Percentiles rank a stretch among this genome's conserved stretches.
These are phyloP conservation scores for Euleptes europaea DNA, from an alignment of 2,113 vertebrate species.

Conservation along the genomic window DNA sequence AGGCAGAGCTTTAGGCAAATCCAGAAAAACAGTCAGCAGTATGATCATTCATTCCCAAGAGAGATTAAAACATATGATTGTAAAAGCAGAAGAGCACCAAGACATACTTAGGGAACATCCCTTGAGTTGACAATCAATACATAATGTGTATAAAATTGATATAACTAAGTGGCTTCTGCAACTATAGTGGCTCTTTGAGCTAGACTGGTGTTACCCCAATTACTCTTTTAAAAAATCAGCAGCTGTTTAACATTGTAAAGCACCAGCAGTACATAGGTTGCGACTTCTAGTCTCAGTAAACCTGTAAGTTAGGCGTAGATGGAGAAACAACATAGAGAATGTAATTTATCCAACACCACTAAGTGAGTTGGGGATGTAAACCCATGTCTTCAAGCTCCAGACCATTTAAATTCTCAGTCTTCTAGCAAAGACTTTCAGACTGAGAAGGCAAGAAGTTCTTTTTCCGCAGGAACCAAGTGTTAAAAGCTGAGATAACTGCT, in stretches of 20 bases:
- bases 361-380: not conserved
- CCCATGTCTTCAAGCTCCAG: not conserved
- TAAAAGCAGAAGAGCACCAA: not conserved
- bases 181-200: too few species aligned
- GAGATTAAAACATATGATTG: not conserved
- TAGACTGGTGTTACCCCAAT: not conserved
- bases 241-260: not conserved
- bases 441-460: not conserved
- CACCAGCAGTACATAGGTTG: not conserved
- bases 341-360: not conserved
- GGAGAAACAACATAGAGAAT: not conserved
- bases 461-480: not conserved
- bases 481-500: not conserved
- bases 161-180: not conserved
- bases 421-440: not conserved
- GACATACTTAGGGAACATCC: not conserved
- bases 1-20: accelerated
- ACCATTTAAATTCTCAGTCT: not conserved
- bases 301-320: not conserved
- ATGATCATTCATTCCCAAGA: not conserved
- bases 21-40: not conserved
- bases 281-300: not conserved
- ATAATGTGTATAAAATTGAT: not conserved
- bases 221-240: not conserved
- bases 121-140: not conserved